Evolutionary conservation across 1,140 invertebrate genomes (phyloP).

Genomic region (Leguminivora glycinivorella): DNA sequence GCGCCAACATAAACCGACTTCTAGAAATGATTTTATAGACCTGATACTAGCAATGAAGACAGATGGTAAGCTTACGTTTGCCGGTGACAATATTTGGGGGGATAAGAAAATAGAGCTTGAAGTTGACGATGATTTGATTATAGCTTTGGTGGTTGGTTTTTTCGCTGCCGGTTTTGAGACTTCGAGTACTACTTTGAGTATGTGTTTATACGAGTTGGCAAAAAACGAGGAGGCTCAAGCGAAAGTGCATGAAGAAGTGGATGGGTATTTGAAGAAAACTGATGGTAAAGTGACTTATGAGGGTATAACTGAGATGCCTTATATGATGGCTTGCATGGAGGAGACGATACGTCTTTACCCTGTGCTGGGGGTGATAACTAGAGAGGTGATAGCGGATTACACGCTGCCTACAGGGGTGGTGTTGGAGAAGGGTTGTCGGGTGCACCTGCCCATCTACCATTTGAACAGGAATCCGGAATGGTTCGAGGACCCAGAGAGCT

Average conservation of each 20-base stretch:
- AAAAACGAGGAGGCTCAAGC: constrained; percentile 80
- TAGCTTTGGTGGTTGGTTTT: constrained; percentile 62
- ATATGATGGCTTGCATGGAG: constrained; percentile 49
- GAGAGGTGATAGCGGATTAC: constrained; percentile 58
- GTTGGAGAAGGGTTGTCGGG: constrained; percentile 43
- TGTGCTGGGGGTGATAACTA: constrained; percentile 44
- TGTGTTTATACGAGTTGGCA: constrained; percentile 80
- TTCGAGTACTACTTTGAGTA: constrained; percentile 74
- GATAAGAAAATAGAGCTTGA: constrained; percentile 38
- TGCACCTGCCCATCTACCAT: constrained; percentile 50
- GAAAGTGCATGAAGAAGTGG: constrained; percentile 79
- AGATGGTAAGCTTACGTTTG: constrained; percentile 35
- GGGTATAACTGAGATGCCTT: constrained; percentile 62
- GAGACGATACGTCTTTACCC: constrained; percentile 64
- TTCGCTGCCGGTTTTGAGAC: constrained; percentile 65
- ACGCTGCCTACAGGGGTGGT: constrained; percentile 55
- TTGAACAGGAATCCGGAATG: constrained; percentile 46
- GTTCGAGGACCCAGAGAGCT: constrained; percentile 66
- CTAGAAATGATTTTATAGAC: constrained; percentile 52
- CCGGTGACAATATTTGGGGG: constrained; percentile 41
- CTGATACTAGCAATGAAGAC: constrained; percentile 45
- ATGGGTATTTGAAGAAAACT: constrained; percentile 55
- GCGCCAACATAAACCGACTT: constrained; percentile 39
- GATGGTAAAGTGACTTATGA: constrained; percentile 65
- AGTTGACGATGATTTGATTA: constrained; percentile 43